Percentiles rank a stretch among this genome's conserved stretches.
Evolutionary conservation across 2,113 vertebrate species (phyloP).

Genomic region (Aspiorhynchus laticeps): DNA sequence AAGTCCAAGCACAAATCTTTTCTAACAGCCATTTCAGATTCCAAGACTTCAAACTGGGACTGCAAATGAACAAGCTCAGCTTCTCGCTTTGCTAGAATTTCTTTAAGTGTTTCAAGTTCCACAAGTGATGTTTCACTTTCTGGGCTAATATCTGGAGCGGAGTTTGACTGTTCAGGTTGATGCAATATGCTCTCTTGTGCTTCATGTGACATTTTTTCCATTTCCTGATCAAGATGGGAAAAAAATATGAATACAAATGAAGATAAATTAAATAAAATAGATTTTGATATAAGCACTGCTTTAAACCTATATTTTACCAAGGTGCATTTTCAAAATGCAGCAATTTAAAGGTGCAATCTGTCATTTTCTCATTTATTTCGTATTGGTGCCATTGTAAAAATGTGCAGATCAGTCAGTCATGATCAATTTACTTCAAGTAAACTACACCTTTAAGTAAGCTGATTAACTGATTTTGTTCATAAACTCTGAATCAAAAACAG

Average conservation of each 20-base stretch:
- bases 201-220: neutral
- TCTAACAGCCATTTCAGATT: constrained; percentile 69
- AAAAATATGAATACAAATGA: neutral
- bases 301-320: too few species aligned
- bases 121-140: neutral
- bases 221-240: neutral
- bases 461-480: neutral
- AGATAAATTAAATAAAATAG: neutral
- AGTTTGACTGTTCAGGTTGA: neutral
- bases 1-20: constrained; percentile 69
- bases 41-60: constrained; percentile 67
- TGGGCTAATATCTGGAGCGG: neutral
- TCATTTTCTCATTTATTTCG: neutral
- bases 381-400: neutral
- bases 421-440: neutral
- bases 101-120: constrained; percentile 39
- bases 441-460: neutral
- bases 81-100: constrained; percentile 57
- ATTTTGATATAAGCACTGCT: neutral
- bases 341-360: neutral
- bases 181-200: neutral
- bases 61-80: constrained; percentile 65
- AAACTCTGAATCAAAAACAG: neutral
- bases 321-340: neutral
- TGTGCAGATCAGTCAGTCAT: neutral